Percentiles rank a stretch among this genome's conserved stretches.
phyloP scores from a whole-genome alignment of 2,888 invertebrate genomes.

The Hyposoter didymator region DNA sequence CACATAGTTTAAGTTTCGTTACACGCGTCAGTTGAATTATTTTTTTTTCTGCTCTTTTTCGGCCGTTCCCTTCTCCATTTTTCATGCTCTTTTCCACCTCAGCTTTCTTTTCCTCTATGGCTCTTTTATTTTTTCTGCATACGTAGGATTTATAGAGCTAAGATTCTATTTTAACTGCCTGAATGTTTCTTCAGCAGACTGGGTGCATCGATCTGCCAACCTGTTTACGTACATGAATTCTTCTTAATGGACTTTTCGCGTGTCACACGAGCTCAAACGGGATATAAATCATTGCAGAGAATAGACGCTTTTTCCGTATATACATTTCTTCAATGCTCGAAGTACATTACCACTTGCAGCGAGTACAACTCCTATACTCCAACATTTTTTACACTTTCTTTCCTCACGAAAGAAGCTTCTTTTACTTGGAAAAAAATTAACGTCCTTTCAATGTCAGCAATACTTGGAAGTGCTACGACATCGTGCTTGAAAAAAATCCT shows the following conservation, averaged over 20 bases:
- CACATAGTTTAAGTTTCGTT: not conserved
- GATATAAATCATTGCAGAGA: slow-evolving; percentile 73
- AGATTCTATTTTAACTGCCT: slow-evolving; percentile 61
- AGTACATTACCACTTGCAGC: slow-evolving; percentile 26
- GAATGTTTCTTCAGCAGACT: slow-evolving; percentile 52
- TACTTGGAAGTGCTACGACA: not conserved
- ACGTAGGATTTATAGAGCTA: slow-evolving; percentile 5
- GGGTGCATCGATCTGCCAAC: slow-evolving; percentile 67
- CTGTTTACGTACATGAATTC: slow-evolving; percentile 76
- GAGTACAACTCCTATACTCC: slow-evolving; percentile 1
- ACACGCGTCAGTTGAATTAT: not conserved
- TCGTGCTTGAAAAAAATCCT: not conserved
- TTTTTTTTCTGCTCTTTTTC: not conserved
- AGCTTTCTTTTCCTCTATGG: not conserved
- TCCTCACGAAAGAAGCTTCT: slow-evolving; percentile 2
- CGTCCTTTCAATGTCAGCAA: not conserved
- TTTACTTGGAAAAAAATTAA: slow-evolving; percentile 4
- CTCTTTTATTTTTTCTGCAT: not conserved
- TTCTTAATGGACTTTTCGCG: slow-evolving; percentile 79
- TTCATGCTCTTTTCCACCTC: not conserved
- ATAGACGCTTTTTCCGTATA: slow-evolving; percentile 42
- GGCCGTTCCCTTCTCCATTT: not conserved
- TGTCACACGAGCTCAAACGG: slow-evolving; percentile 74
- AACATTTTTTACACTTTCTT: slow-evolving; percentile 26
- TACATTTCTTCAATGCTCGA: slow-evolving; percentile 21